Percentiles rank a stretch among this genome's conserved stretches.
Conservation (phyloP, 2,113 vertebrate genomes). For the Corvus hawaiiensis region DNA sequence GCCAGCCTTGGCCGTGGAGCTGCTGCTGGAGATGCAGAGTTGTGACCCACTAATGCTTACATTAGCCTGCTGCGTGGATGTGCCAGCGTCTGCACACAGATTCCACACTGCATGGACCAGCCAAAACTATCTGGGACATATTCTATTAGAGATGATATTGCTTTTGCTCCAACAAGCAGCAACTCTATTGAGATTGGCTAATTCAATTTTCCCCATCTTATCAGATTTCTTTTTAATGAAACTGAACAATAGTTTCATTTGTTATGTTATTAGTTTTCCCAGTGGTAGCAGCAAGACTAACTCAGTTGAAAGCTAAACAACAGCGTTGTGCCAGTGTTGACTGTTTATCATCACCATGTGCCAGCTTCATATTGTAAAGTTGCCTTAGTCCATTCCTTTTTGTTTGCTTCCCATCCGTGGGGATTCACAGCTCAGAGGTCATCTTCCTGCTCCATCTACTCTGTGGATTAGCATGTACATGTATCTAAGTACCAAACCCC, state of each 20-base stretch:
- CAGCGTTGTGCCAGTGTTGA: conserved; percentile 42
- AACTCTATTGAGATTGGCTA: conserved; percentile 72
- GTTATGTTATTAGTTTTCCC: conserved; percentile 75
- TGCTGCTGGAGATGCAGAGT: neutral
- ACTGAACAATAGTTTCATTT: conserved; percentile 78
- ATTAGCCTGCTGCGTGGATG: neutral
- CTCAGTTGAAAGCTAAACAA: conserved; percentile 37
- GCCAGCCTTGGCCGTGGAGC: conserved; percentile 36
- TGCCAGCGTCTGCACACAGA: conserved; percentile 54
- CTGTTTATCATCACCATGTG: conserved; percentile 57
- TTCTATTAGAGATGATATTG: conserved; percentile 70
- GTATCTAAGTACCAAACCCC: neutral
- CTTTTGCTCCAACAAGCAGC: conserved; percentile 62
- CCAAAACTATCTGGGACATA: conserved; percentile 65
- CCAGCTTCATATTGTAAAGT: conserved; percentile 42
- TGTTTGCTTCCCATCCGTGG: neutral
- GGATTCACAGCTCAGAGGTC: neutral
- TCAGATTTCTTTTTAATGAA: conserved; percentile 81
- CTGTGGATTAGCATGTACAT: neutral
- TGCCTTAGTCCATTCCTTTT: conserved; percentile 9
- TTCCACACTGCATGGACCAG: conserved; percentile 18
- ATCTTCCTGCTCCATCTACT: conserved; percentile 24
- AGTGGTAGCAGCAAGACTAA: conserved; percentile 59
- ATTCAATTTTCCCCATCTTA: conserved; percentile 77
- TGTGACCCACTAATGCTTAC: conserved; percentile 59